Percentiles rank a stretch among this genome's conserved stretches.
Conservation (phyloP, 2,797 vertebrate genomes). For the Phalanger gymnotis region DNA sequence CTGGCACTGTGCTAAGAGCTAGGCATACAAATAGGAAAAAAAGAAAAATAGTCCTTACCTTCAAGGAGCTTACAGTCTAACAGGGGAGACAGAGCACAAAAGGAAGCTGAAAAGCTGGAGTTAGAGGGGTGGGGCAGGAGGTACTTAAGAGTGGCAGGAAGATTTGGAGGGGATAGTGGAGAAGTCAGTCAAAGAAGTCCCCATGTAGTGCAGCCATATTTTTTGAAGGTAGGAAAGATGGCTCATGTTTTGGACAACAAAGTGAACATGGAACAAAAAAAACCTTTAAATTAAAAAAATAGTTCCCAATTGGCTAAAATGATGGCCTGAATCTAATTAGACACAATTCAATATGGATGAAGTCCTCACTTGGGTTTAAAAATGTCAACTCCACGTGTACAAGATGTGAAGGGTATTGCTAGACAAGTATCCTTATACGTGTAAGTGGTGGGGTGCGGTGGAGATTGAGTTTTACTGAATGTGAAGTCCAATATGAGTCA, state of each 20-base stretch:
- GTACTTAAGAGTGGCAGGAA: not conserved
- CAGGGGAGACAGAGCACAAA: not conserved
- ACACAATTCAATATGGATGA: not conserved
- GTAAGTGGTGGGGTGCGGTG: too few species aligned
- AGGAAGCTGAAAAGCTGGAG: not conserved
- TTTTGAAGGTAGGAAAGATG: not conserved
- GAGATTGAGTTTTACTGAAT: not conserved
- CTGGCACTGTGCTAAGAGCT: not conserved
- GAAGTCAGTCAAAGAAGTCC: not conserved
- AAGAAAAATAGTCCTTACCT: not conserved
- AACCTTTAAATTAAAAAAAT: not conserved
- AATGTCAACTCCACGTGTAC: not conserved
- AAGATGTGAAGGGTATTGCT: not conserved
- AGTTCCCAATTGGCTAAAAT: not conserved
- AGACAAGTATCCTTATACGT: not conserved
- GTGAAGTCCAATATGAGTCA: not conserved
- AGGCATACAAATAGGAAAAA: not conserved
- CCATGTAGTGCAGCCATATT: not conserved
- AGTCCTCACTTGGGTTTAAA: not conserved
- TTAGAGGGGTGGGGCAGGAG: not conserved
- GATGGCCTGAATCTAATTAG: not conserved
- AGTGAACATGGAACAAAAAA: not conserved
- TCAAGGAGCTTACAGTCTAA: not conserved
- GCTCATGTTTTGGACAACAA: not conserved
- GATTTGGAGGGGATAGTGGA: not conserved